Percentiles rank a stretch among this genome's conserved stretches.
Conservation (phyloP, 2,113 vertebrate species). For the Gavia stellata region DNA sequence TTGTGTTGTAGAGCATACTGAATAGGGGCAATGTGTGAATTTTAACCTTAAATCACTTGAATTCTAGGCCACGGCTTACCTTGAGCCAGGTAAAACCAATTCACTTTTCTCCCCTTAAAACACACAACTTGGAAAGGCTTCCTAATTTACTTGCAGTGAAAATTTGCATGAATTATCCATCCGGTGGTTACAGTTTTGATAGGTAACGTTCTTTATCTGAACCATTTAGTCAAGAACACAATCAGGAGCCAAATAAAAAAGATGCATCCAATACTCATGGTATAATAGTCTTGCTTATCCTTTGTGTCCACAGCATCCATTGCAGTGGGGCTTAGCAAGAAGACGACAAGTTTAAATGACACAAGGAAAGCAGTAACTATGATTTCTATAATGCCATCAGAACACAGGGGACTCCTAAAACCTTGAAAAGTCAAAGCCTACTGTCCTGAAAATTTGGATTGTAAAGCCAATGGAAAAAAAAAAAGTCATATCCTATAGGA, state of each 20-base stretch:
- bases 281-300: not conserved
- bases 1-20: not conserved
- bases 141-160: not conserved
- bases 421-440: not conserved
- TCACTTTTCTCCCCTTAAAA: not conserved
- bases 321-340: not conserved
- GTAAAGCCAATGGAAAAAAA: not conserved
- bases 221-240: not conserved
- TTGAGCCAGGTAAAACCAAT: not conserved
- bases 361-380: not conserved
- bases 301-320: not conserved
- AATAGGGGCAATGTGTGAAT: not conserved
- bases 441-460: not conserved
- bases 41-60: not conserved
- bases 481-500: not conserved
- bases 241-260: not conserved
- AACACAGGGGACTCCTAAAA: not conserved
- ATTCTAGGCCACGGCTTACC: not conserved
- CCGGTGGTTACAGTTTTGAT: not conserved
- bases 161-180: not conserved
- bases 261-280: not conserved
- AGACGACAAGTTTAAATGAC: not conserved
- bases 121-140: not conserved
- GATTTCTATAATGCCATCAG: not conserved
- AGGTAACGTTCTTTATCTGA: not conserved